A percentile compares a stretch with the other conserved stretches of the same genome.
Conservation (phyloP, 2,113 vertebrate genomes). For the Ptilorrhoa leucosticta region DNA sequence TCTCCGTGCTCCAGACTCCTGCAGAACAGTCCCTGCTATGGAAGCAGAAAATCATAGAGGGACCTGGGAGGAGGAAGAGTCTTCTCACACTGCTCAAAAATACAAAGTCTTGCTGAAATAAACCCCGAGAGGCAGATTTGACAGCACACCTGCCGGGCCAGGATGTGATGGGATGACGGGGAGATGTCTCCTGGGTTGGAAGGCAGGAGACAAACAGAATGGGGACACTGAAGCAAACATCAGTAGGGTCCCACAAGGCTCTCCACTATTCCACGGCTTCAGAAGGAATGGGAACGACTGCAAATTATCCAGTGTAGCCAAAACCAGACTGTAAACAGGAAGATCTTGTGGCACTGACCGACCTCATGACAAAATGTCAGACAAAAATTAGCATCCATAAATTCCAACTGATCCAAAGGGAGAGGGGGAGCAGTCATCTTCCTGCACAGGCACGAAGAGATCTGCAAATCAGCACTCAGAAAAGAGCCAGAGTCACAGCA, state of each 20-base stretch:
- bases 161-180: neutral
- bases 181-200: neutral
- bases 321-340: neutral
- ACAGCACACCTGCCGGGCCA: neutral
- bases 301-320: rapidly evolving
- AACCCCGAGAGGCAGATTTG: neutral
- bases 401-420: neutral
- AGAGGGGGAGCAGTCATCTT: neutral
- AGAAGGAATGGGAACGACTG: neutral
- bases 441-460: neutral
- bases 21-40: neutral
- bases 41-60: conserved; percentile 16
- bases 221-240: neutral
- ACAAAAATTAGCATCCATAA: conserved; percentile 7
- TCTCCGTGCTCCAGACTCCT: neutral
- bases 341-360: neutral
- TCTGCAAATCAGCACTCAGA: neutral
- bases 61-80: conserved; percentile 27
- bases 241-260: neutral
- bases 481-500: neutral
- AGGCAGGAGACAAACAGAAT: neutral
- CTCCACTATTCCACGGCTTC: rapidly evolving
- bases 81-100: neutral
- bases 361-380: neutral
- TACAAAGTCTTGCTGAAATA: neutral